Evolutionary conservation across 2,113 vertebrate species (phyloP).

Genomic region (Aegithalos caudatus): DNA sequence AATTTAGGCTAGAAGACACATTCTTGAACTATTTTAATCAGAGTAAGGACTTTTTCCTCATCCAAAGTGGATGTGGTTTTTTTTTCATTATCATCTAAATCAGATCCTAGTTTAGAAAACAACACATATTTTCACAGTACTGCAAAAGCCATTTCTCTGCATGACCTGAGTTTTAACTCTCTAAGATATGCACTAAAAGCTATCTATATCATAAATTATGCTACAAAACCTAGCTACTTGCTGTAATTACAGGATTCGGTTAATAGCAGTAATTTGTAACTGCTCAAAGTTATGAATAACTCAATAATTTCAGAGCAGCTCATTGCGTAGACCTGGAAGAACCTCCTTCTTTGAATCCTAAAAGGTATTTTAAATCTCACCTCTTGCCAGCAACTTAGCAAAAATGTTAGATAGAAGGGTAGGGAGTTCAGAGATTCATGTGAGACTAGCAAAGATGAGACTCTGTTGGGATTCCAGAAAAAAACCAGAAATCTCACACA

Average conservation of each 20-base stretch:
- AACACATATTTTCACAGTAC: background rate
- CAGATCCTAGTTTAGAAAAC: background rate
- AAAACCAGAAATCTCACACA: background rate
- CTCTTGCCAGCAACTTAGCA: background rate
- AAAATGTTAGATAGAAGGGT: background rate
- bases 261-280: slow-evolving; percentile 41
- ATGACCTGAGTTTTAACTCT: background rate
- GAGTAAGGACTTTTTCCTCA: background rate
- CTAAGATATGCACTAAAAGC: background rate
- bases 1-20: background rate
- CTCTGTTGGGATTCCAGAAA: background rate
- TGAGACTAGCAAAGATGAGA: background rate
- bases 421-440: background rate
- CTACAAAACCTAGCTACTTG: background rate
- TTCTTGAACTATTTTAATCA: background rate
- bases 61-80: background rate
- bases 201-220: background rate
- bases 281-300: slow-evolving; percentile 27
- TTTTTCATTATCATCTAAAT: background rate
- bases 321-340: background rate
- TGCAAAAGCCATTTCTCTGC: background rate
- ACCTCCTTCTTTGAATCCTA: background rate
- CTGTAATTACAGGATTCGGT: background rate
- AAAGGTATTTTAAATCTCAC: slow-evolving; percentile 16
- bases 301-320: slow-evolving; percentile 23